phyloP scores from a whole-genome alignment of 2,797 vertebrate genomes.

The Sebastiscus tertius region DNA sequence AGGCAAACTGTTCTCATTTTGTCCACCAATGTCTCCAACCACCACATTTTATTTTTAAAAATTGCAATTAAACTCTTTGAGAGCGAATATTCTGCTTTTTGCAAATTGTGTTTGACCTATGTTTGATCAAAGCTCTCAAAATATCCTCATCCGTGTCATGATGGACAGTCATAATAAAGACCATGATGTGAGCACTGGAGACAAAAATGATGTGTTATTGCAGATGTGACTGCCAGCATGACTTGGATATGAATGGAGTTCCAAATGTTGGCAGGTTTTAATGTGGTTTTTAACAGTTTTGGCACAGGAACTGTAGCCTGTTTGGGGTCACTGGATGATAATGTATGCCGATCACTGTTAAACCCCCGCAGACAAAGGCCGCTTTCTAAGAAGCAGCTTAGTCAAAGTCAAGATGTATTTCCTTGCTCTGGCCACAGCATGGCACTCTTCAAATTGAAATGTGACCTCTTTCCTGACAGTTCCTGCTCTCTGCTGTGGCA shows the following conservation, averaged over 20 bases:
- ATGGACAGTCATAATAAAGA: conserved; percentile 28
- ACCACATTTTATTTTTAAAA: neutral
- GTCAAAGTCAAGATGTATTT: conserved; percentile 52
- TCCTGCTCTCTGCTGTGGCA: conserved; percentile 52
- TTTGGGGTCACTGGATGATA: conserved; percentile 23
- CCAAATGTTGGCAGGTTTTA: conserved; percentile 27
- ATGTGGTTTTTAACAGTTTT: conserved; percentile 40
- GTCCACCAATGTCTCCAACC: neutral
- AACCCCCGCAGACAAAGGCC: conserved; percentile 28
- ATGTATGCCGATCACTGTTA: conserved; percentile 27
- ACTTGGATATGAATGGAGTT: conserved; percentile 7
- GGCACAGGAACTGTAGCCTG: neutral
- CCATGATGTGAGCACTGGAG: conserved; percentile 20
- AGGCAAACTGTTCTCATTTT: neutral
- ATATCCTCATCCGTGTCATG: conserved; percentile 16
- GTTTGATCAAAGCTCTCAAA: conserved; percentile 12
- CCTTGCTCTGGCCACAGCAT: conserved; percentile 66
- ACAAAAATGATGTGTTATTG: conserved; percentile 22
- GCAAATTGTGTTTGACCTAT: neutral
- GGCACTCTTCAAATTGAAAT: conserved; percentile 72
- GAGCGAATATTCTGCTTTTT: neutral
- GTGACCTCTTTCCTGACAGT: conserved; percentile 54
- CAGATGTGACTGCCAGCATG: conserved; percentile 21
- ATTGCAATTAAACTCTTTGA: neutral
- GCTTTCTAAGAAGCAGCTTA: conserved; percentile 12